phyloP scores from a whole-genome alignment of 2,888 invertebrate genomes.

The Sympetrum striolatum region DNA sequence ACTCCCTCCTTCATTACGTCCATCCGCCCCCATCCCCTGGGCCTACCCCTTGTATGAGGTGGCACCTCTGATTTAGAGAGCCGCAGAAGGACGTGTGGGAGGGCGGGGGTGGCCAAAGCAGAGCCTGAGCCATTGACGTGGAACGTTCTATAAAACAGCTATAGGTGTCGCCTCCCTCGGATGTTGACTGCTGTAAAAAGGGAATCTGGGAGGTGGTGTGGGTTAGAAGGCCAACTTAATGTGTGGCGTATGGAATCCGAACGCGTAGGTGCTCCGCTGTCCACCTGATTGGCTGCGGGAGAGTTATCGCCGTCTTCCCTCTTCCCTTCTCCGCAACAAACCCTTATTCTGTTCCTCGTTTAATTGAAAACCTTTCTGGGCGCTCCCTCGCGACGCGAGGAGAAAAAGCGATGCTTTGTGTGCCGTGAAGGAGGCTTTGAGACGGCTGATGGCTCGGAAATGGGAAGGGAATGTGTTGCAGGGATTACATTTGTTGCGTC shows the following conservation, averaged over 20 bases:
- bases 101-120: background rate
- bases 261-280: constrained; percentile 22
- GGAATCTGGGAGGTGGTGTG: background rate
- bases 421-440: background rate
- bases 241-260: constrained; percentile 42
- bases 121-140: constrained; percentile 7
- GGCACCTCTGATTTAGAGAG: constrained; percentile 35
- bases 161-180: constrained; percentile 28
- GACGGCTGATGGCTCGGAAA: background rate
- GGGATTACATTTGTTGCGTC: background rate
- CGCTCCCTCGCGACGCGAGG: background rate
- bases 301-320: constrained; percentile 6
- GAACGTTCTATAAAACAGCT: constrained; percentile 28
- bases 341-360: constrained; percentile 21
- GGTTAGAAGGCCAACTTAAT: background rate
- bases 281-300: constrained; percentile 21
- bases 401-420: background rate
- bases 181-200: constrained; percentile 2
- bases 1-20: background rate
- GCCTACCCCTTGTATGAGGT: background rate
- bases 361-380: constrained; percentile 20
- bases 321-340: background rate
- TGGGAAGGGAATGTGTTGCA: background rate
- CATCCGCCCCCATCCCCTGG: background rate
- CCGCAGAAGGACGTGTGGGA: background rate